Conservation (phyloP, 2,888 invertebrate genomes). For the Patella depressa region DNA sequence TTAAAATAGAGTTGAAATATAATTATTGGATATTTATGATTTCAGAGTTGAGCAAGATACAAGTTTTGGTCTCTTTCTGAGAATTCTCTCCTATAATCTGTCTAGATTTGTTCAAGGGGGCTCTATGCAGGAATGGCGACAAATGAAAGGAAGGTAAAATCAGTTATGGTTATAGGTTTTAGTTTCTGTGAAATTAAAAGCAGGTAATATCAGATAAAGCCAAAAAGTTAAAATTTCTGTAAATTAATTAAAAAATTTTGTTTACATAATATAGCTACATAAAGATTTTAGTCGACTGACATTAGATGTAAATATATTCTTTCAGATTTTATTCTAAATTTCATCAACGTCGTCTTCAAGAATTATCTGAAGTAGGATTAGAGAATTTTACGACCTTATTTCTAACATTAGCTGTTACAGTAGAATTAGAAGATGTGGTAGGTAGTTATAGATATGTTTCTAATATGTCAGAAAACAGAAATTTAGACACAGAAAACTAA, state of each 20-base stretch:
- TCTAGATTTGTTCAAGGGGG: conserved; percentile 37
- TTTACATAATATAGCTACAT: no score
- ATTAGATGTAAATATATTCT: background rate
- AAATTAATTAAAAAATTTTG: no score
- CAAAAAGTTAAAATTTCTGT: no score
- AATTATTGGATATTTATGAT: background rate
- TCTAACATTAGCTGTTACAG: conserved; percentile 52
- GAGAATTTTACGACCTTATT: conserved; percentile 60
- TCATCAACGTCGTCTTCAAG: conserved; percentile 59
- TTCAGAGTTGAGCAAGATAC: conserved; percentile 48
- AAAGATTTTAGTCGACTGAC: background rate
- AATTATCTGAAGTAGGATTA: conserved; percentile 59
- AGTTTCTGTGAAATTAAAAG: conserved; percentile 7
- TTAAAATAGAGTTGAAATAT: no score
- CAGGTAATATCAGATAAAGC: no score
- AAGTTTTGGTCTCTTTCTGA: conserved; percentile 57
- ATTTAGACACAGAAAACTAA: no score
- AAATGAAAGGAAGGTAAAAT: conserved; percentile 60
- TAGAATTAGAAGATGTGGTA: conserved; percentile 61
- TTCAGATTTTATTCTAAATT: conserved; percentile 64
- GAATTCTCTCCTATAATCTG: conserved; percentile 49
- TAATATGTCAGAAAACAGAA: no score
- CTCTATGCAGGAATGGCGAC: conserved; percentile 54
- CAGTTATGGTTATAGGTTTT: background rate
- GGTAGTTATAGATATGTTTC: conserved; percentile 18